Conservation (phyloP, 1,140 invertebrate species). For the Homalodisca vitripennis region DNA sequence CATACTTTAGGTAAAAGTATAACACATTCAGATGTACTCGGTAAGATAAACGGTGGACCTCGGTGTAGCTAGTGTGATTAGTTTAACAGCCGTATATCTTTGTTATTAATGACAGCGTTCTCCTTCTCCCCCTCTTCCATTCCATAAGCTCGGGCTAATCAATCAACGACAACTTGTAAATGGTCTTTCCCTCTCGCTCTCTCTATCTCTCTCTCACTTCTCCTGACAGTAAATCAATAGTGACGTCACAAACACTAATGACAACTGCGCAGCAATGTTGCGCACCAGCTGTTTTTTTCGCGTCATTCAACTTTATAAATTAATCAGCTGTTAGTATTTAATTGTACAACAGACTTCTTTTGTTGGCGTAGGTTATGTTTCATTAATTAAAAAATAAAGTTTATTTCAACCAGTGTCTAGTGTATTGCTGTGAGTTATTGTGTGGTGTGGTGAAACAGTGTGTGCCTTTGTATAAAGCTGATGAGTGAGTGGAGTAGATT, state of each 20-base stretch:
- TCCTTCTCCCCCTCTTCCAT: background rate
- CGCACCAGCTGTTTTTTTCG: constrained; percentile 26
- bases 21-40: too few species aligned
- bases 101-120: constrained; percentile 24
- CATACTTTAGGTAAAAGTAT: too few species aligned
- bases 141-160: constrained; percentile 5
- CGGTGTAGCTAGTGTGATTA: constrained; percentile 4
- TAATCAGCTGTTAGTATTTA: constrained; percentile 27
- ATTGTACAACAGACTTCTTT: constrained; percentile 25
- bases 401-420: background rate
- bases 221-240: constrained; percentile 26
- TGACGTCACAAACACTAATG: constrained; percentile 20
- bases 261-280: constrained; percentile 25
- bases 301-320: constrained; percentile 26
- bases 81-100: constrained; percentile 25
- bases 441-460: background rate
- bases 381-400: constrained; percentile 19
- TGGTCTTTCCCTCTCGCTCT: constrained; percentile 1
- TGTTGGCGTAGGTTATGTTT: constrained; percentile 23
- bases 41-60: constrained; percentile 5
- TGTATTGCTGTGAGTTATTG: background rate
- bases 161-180: constrained; percentile 24
- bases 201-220: constrained; percentile 8
- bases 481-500: background rate
- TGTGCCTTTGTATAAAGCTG: constrained; percentile 5